Evolutionary conservation across 2,888 invertebrate genomes (phyloP).

Genomic region (Agrochola lychnidis): DNA sequence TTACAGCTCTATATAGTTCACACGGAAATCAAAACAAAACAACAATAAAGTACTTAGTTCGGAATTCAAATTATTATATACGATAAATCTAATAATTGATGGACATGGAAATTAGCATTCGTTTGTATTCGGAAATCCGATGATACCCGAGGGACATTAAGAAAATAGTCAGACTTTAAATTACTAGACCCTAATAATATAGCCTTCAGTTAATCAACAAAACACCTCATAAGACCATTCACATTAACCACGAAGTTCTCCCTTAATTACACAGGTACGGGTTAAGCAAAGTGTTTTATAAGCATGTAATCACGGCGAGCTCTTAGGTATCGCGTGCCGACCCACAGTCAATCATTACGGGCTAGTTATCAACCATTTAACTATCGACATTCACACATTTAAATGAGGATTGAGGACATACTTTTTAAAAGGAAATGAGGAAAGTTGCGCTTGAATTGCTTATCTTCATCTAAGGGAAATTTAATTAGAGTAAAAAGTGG

Average conservation of each 20-base stretch:
- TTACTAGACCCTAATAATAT: no score
- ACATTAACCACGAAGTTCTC: slow-evolving; percentile 9
- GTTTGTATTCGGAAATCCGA: no score
- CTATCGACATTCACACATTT: slow-evolving; percentile 50
- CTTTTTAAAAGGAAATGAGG: slow-evolving; percentile 63
- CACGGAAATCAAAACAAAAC: no score
- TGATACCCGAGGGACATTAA: no score
- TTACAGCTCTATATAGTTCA: no score
- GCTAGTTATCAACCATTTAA: slow-evolving; percentile 54
- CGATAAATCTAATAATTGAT: no score
- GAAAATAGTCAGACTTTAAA: no score
- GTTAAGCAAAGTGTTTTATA: slow-evolving; percentile 52
- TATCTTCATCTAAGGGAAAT: slow-evolving; percentile 43
- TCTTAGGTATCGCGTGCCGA: slow-evolving; percentile 56
- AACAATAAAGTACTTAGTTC: no score
- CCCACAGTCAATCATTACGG: slow-evolving; percentile 47
- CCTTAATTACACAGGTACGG: slow-evolving; percentile 37
- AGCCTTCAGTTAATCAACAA: neutral
- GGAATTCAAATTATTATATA: no score
- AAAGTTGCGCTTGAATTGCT: slow-evolving; percentile 50
- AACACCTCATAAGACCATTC: slow-evolving; percentile 18
- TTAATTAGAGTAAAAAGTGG: slow-evolving; percentile 37
- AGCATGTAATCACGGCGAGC: slow-evolving; percentile 52
- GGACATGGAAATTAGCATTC: no score
- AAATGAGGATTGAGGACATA: slow-evolving; percentile 34